A percentile compares a stretch with the other conserved stretches of the same genome.
These are phyloP conservation scores for Parazoanthus atlanticus DNA, from an alignment of 92 coral and sea anemone genomes.

Conservation along the genomic window DNA sequence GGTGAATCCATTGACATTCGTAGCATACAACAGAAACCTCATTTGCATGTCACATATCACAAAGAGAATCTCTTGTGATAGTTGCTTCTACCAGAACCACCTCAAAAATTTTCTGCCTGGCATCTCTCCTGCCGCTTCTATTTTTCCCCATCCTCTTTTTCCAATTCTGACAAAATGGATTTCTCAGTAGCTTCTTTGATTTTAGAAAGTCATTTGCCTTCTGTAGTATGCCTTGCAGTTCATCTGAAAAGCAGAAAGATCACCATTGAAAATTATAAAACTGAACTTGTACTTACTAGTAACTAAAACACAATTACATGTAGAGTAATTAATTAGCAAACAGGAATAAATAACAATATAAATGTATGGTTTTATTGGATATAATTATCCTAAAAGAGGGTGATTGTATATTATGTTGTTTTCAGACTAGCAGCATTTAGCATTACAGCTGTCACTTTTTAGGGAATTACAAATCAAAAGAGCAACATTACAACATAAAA, in stretches of 20 bases:
- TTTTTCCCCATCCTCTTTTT: conserved; percentile 1
- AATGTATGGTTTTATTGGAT: conserved; percentile 18
- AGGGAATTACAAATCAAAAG: conserved; percentile 27
- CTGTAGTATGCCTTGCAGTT: conserved; percentile 14
- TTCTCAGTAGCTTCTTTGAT: conserved; percentile 13
- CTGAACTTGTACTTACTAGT: background rate
- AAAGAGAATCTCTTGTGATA: conserved; percentile 12
- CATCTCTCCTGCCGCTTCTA: conserved; percentile 18
- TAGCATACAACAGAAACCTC: conserved; percentile 7
- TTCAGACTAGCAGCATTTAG: conserved; percentile 23
- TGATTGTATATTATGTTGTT: background rate
- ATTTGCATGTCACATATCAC: background rate
- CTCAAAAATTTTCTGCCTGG: conserved; percentile 13
- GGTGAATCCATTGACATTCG: conserved; percentile 17
- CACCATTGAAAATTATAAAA: conserved; percentile 4
- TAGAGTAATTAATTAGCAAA: conserved; percentile 8
- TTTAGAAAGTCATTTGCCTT: conserved; percentile 22
- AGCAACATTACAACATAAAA: conserved; percentile 20
- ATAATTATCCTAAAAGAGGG: background rate
- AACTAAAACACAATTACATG: conserved; percentile 17
- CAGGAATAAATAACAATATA: conserved; percentile 20
- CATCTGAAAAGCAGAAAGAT: conserved; percentile 10
- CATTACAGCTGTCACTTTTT: conserved; percentile 23
- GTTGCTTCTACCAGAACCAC: conserved; percentile 21
- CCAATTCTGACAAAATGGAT: conserved; percentile 11